Evolutionary conservation across 2,113 vertebrate species (phyloP).

Genomic region (Cervus canadensis): DNA sequence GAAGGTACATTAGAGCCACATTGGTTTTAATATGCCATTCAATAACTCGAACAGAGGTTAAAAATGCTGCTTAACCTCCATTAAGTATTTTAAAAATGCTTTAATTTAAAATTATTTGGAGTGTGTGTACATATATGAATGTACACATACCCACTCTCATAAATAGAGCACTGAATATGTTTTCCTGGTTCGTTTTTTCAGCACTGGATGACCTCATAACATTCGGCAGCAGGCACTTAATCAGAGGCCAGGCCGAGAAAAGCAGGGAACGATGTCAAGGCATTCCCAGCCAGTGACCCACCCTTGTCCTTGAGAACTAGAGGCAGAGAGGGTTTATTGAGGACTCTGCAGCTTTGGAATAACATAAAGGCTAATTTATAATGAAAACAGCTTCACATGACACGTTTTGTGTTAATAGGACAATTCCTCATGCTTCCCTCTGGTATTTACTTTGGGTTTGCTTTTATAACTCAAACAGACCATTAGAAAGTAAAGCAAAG

Average conservation of each 20-base stretch:
- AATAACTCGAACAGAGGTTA: conserved; percentile 86
- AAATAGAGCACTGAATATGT: conserved; percentile 78
- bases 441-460: conserved; percentile 40
- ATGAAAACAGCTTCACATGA: conserved; percentile 62
- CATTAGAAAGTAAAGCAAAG: conserved; percentile 37
- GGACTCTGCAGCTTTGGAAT: conserved; percentile 71
- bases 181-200: conserved; percentile 66
- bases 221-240: conserved; percentile 77
- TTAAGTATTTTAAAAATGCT: conserved; percentile 85
- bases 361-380: conserved; percentile 81
- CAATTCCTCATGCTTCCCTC: conserved; percentile 46
- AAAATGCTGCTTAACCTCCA: conserved; percentile 86
- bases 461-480: conserved; percentile 28
- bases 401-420: conserved; percentile 58
- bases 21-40: conserved; percentile 86
- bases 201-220: conserved; percentile 78
- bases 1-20: conserved; percentile 82
- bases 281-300: conserved; percentile 72
- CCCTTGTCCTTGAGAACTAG: conserved; percentile 82
- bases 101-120: conserved; percentile 85
- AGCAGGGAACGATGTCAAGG: conserved; percentile 73
- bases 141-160: conserved; percentile 72
- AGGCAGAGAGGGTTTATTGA: conserved; percentile 75
- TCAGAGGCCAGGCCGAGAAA: conserved; percentile 72
- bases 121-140: conserved; percentile 70